Percentiles rank a stretch among this genome's conserved stretches.
Conservation (phyloP, 1,140 invertebrate genomes). For the Drosophila chauvacae region DNA sequence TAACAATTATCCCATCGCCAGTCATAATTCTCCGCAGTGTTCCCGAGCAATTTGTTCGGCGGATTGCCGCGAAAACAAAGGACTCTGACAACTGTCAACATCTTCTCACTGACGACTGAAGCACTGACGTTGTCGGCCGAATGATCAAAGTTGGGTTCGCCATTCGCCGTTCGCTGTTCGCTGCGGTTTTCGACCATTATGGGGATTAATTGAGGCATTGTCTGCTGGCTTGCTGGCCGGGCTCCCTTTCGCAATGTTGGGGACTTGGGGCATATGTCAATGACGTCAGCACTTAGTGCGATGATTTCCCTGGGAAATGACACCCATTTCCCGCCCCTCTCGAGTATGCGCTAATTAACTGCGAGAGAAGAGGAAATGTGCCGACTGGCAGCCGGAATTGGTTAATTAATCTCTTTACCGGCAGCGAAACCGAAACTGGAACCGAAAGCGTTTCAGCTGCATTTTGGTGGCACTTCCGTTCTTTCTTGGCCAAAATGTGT, state of each 20-base stretch:
- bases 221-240: not conserved
- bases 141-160: constrained; percentile 27
- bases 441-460: constrained; percentile 41
- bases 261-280: constrained; percentile 41
- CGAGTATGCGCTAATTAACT: constrained; percentile 68
- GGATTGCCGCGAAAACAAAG: constrained; percentile 54
- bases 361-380: constrained; percentile 66
- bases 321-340: constrained; percentile 6
- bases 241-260: constrained; percentile 10
- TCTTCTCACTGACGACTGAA: constrained; percentile 13
- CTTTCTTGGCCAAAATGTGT: constrained; percentile 55
- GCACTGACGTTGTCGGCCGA: constrained; percentile 25
- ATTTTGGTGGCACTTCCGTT: constrained; percentile 65
- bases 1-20: constrained; percentile 36
- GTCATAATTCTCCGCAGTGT: constrained; percentile 33
- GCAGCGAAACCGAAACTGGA: constrained; percentile 36
- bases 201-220: constrained; percentile 50
- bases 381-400: constrained; percentile 74
- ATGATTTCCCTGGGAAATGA: constrained; percentile 30
- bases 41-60: constrained; percentile 39
- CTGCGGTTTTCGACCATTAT: constrained; percentile 43
- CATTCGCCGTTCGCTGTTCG: not conserved
- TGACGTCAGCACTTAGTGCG: constrained; percentile 60
- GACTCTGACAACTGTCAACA: constrained; percentile 58
- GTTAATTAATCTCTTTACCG: constrained; percentile 80